Evolutionary conservation across 2,888 invertebrate genomes (phyloP).

Genomic region (Lasioglossum marginatum): DNA sequence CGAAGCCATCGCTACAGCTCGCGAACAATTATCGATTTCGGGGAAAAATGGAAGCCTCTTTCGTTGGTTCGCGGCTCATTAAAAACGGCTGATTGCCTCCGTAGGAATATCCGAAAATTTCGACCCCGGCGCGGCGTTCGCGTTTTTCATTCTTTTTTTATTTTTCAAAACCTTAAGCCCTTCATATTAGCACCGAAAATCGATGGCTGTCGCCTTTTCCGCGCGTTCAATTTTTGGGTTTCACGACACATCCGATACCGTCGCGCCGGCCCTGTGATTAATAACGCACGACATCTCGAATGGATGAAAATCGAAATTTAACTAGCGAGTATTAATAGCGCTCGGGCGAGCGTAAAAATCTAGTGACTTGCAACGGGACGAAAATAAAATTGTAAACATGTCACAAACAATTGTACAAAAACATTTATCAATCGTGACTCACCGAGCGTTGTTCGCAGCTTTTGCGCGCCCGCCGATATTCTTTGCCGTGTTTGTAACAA

Average conservation of each 20-base stretch:
- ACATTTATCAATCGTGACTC: neutral
- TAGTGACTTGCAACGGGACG: slow-evolving; percentile 28
- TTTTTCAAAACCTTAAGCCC: slow-evolving; percentile 7
- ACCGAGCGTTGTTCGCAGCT: neutral
- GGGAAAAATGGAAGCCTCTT: slow-evolving; percentile 30
- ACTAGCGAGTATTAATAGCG: neutral
- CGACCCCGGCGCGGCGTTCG: slow-evolving; percentile 12
- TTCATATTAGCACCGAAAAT: slow-evolving; percentile 16
- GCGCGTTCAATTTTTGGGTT: neutral
- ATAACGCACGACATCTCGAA: slow-evolving; percentile 1
- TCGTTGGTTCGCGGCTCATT: slow-evolving; percentile 24
- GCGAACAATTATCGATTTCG: slow-evolving; percentile 61
- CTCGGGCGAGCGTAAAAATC: neutral
- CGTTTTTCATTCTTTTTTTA: neutral
- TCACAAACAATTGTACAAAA: neutral
- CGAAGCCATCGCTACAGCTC: slow-evolving; percentile 34
- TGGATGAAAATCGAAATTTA: neutral
- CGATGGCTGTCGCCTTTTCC: neutral
- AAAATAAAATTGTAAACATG: slow-evolving; percentile 4
- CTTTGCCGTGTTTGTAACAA: neutral
- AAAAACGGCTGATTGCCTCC: slow-evolving; percentile 54
- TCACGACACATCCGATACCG: neutral
- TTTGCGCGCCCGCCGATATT: neutral
- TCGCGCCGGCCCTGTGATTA: neutral
- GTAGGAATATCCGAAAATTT: slow-evolving; percentile 57